Evolutionary conservation across 1,140 invertebrate species (phyloP).

Genomic region (Heliothis virescens): DNA sequence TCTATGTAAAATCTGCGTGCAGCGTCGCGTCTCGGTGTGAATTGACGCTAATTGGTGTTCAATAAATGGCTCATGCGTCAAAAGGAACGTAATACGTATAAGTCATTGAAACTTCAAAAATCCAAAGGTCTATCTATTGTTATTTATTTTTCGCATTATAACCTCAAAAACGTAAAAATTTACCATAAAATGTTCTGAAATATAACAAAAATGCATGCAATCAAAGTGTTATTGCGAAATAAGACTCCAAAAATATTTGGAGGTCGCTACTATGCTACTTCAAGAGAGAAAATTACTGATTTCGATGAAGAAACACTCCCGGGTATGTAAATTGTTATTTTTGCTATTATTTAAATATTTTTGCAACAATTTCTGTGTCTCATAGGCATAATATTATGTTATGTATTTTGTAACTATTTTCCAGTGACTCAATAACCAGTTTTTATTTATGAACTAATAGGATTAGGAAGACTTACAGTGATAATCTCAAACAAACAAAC

Average conservation of each 20-base stretch:
- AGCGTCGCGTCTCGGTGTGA: too few species aligned
- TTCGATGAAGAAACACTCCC: conserved; percentile 74
- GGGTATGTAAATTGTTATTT: conserved; percentile 62
- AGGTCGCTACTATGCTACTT: conserved; percentile 66
- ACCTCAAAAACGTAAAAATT: conserved; percentile 49
- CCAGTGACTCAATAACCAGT: too few species aligned
- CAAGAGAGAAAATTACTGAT: conserved; percentile 77
- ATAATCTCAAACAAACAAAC: too few species aligned
- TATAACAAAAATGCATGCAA: conserved; percentile 64
- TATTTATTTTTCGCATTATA: conserved; percentile 50
- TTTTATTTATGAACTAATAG: too few species aligned
- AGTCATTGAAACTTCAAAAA: not conserved
- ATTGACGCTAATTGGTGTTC: too few species aligned
- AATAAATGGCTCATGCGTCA: too few species aligned
- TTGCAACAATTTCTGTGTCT: not conserved
- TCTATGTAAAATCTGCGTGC: too few species aligned
- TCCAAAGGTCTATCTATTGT: conserved; percentile 13
- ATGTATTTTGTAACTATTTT: too few species aligned
- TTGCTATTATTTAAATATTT: not conserved
- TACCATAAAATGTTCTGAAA: conserved; percentile 27
- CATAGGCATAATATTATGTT: too few species aligned
- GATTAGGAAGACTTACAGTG: too few species aligned
- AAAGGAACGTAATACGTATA: not conserved
- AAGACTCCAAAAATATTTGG: conserved; percentile 53
- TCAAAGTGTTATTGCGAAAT: conserved; percentile 61